These are phyloP conservation scores for Aphaenogaster floridana DNA, from an alignment of 1,140 invertebrate genomes.

Conservation along the genomic window DNA sequence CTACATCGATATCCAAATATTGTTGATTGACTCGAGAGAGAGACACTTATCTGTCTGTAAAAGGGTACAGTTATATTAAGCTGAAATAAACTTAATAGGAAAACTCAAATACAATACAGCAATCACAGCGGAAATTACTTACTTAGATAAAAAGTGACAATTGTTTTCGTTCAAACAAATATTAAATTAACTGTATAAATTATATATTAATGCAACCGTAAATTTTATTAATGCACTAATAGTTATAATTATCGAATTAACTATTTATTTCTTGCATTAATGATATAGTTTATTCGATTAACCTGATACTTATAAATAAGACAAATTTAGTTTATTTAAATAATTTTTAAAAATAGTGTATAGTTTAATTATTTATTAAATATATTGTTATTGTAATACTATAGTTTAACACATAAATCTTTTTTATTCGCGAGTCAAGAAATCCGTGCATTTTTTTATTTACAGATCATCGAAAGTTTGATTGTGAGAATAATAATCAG, in stretches of 20 bases:
- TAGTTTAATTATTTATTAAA: background rate
- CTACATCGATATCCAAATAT: background rate
- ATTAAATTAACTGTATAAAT: background rate
- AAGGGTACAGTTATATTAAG: background rate
- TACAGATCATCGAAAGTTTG: background rate
- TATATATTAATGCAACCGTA: background rate
- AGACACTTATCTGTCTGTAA: background rate
- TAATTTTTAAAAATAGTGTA: background rate
- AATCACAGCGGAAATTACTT: background rate
- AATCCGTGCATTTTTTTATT: background rate
- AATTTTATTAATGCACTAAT: background rate
- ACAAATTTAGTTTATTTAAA: background rate
- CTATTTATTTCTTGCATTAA: constrained; percentile 1
- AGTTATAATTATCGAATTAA: constrained; percentile 10
- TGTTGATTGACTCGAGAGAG: background rate
- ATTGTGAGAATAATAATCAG: background rate
- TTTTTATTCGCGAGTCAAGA: background rate
- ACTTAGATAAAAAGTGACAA: background rate
- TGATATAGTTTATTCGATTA: background rate
- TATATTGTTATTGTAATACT: background rate
- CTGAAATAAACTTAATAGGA: background rate
- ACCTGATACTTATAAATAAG: background rate
- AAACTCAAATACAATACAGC: background rate
- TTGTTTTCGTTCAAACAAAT: background rate
- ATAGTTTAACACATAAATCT: background rate